These are phyloP conservation scores for Microtus montanus DNA, from an alignment of 2,113 vertebrate genomes.

Conservation along the genomic window DNA sequence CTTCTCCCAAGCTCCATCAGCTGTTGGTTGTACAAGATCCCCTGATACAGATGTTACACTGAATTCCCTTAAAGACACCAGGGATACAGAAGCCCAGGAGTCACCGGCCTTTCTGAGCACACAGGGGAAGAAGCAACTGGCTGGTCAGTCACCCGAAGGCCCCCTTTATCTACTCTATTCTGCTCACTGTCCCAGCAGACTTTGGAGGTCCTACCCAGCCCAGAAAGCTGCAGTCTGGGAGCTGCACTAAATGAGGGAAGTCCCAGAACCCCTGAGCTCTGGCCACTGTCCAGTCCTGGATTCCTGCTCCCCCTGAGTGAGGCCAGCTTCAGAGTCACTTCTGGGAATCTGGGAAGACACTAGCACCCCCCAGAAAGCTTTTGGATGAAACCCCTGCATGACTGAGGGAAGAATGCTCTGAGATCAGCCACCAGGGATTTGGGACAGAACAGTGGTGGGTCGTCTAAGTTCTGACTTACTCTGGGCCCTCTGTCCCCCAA, in stretches of 20 bases:
- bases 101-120: not conserved
- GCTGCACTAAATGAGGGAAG: not conserved
- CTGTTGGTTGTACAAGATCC: not conserved
- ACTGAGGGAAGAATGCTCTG: not conserved
- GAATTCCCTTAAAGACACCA: not conserved
- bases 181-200: not conserved
- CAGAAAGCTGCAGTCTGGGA: not conserved
- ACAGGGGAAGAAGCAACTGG: not conserved
- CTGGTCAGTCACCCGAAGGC: no score
- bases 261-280: not conserved
- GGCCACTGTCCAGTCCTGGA: rapidly evolving
- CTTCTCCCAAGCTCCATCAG: not conserved
- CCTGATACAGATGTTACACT: not conserved
- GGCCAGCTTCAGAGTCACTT: rapidly evolving
- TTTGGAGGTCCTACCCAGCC: not conserved
- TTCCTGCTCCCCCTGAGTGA: not conserved
- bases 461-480: not conserved
- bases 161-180: not conserved
- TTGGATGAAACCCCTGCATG: not conserved
- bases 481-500: constrained; percentile 39
- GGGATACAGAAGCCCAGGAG: not conserved
- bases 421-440: not conserved
- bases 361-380: not conserved
- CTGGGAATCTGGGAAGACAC: not conserved
- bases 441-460: not conserved